Percentiles rank a stretch among this genome's conserved stretches.
These are phyloP conservation scores for Charadrius vociferus DNA, from an alignment of 2,113 vertebrate genomes.

Conservation along the genomic window DNA sequence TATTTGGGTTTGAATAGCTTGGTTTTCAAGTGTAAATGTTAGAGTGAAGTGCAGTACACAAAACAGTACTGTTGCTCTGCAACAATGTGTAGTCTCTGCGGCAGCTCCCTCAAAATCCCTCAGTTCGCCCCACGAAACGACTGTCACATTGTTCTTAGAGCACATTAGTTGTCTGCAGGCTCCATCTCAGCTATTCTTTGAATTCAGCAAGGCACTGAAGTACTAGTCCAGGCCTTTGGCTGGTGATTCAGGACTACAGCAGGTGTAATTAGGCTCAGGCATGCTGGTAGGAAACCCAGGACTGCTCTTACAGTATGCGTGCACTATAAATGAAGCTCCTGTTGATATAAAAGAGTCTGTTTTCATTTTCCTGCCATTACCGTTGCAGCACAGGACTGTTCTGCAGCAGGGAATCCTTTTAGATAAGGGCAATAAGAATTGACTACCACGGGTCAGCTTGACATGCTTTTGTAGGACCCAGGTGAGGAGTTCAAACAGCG, in stretches of 20 bases:
- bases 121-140: not conserved
- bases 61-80: not conserved
- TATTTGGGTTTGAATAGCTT: not conserved
- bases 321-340: slow-evolving; percentile 14
- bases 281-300: slow-evolving; percentile 39
- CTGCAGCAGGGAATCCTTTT: slow-evolving; percentile 48
- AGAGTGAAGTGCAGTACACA: slow-evolving; percentile 13
- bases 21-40: not conserved
- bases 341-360: slow-evolving; percentile 39
- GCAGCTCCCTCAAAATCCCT: slow-evolving; percentile 18
- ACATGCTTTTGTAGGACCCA: not conserved
- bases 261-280: slow-evolving; percentile 53
- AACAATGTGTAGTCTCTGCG: not conserved
- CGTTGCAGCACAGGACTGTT: not conserved
- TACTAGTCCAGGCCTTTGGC: not conserved
- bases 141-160: slow-evolving; percentile 7
- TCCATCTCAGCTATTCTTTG: slow-evolving; percentile 39
- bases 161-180: slow-evolving; percentile 33
- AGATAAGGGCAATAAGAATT: not conserved
- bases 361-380: slow-evolving; percentile 27
- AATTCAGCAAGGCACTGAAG: slow-evolving; percentile 31
- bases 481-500: not conserved
- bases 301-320: not conserved
- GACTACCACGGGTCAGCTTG: not conserved
- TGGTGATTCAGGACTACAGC: slow-evolving; percentile 21